Evolutionary conservation across 2,113 vertebrate genomes (phyloP).

Genomic region (Gracilinanus agilis): DNA sequence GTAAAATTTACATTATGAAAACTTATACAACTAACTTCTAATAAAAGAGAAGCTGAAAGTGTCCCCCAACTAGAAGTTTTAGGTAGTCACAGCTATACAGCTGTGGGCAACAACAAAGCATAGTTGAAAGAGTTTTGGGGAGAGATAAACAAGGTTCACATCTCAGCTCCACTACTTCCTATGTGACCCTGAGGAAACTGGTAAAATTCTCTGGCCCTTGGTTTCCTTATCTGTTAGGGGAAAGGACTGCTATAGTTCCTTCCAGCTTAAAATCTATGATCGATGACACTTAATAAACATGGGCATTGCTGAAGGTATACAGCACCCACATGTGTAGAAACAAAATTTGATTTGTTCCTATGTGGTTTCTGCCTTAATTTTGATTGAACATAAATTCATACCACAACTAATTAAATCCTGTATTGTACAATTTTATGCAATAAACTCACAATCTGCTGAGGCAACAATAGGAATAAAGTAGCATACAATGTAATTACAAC

Average conservation of each 20-base stretch:
- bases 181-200: background rate
- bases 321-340: background rate
- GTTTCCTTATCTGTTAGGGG: background rate
- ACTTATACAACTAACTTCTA: constrained; percentile 27
- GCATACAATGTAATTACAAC: background rate
- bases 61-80: background rate
- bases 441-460: background rate
- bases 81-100: background rate
- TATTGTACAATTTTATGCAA: background rate
- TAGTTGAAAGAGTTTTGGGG: background rate
- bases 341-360: background rate
- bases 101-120: background rate
- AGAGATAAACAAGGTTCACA: background rate
- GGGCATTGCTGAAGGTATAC: background rate
- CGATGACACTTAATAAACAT: background rate
- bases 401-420: background rate
- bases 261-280: background rate
- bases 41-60: background rate
- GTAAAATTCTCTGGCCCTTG: background rate
- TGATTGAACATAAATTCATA: background rate
- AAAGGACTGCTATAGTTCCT: background rate
- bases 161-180: background rate
- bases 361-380: background rate
- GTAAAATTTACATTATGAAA: constrained; percentile 25
- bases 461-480: background rate